Evolutionary conservation across 1,140 invertebrate species (phyloP).

Genomic region (Oryctes rhinoceros): DNA sequence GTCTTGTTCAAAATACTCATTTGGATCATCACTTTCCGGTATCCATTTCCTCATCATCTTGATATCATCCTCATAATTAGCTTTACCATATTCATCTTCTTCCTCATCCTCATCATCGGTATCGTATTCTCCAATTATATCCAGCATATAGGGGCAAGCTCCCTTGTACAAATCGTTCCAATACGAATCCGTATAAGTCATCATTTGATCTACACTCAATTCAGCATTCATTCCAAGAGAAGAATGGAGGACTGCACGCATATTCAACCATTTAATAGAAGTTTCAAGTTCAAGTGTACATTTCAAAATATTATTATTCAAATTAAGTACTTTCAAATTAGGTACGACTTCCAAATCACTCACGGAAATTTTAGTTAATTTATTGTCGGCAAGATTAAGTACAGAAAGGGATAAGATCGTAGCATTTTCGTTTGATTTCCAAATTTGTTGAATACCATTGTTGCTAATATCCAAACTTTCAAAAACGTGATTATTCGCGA

Average conservation of each 20-base stretch:
- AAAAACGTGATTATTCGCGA: slow-evolving; percentile 67
- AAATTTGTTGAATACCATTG: slow-evolving; percentile 70
- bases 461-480: slow-evolving; percentile 72
- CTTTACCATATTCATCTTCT: slow-evolving; percentile 49
- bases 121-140: slow-evolving; percentile 54
- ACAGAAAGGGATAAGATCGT: slow-evolving; percentile 64
- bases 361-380: slow-evolving; percentile 65
- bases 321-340: slow-evolving; percentile 69
- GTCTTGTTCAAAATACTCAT: slow-evolving; percentile 56
- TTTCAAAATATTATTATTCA: slow-evolving; percentile 70
- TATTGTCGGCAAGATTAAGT: slow-evolving; percentile 68
- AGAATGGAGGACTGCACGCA: slow-evolving; percentile 61
- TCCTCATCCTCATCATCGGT: slow-evolving; percentile 53
- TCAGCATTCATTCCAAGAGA: slow-evolving; percentile 8
- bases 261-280: slow-evolving; percentile 67
- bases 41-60: slow-evolving; percentile 50
- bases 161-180: slow-evolving; percentile 1
- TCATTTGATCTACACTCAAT: slow-evolving; percentile 2
- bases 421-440: slow-evolving; percentile 62
- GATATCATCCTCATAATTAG: slow-evolving; percentile 52
- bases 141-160: slow-evolving; percentile 47
- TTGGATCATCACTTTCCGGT: slow-evolving; percentile 46
- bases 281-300: slow-evolving; percentile 69
- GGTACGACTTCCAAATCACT: slow-evolving; percentile 68
- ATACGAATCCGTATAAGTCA: slow-evolving; percentile 3